phyloP scores from a whole-genome alignment of 2,888 invertebrate genomes.

The Lymantria monacha region DNA sequence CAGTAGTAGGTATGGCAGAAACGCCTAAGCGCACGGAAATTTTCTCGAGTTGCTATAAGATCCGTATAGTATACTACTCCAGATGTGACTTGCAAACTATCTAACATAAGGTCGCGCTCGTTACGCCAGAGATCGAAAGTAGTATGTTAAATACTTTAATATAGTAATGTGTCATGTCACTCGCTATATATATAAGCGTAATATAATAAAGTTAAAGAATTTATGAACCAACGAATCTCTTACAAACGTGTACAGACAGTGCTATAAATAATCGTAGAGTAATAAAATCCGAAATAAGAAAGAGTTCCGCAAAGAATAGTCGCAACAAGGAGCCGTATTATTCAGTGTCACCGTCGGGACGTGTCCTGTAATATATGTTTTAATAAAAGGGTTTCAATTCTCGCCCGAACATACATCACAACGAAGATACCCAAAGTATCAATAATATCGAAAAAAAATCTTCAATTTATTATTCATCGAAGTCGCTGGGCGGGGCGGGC shows the following conservation, averaged over 20 bases:
- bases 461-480: conserved; percentile 78
- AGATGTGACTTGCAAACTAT: too few species aligned
- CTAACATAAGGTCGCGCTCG: too few species aligned
- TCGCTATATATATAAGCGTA: conserved; percentile 15
- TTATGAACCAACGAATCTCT: conserved; percentile 36
- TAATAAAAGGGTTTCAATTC: conserved; percentile 81
- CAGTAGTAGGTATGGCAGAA: too few species aligned
- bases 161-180: conserved; percentile 7
- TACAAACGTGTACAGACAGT: conserved; percentile 43
- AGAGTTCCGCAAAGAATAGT: conserved; percentile 64
- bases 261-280: conserved; percentile 67
- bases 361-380: conserved; percentile 79
- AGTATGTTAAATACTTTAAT: background rate
- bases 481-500: conserved; percentile 63
- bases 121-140: too few species aligned
- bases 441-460: conserved; percentile 74
- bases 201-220: conserved; percentile 40
- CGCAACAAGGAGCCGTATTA: conserved; percentile 76
- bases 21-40: too few species aligned
- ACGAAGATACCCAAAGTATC: conserved; percentile 69
- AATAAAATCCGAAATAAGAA: conserved; percentile 74
- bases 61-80: too few species aligned
- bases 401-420: conserved; percentile 73
- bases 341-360: conserved; percentile 76
- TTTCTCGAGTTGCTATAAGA: too few species aligned